phyloP scores from a whole-genome alignment of 2,113 vertebrate genomes.

The Charadrius vociferus region DNA sequence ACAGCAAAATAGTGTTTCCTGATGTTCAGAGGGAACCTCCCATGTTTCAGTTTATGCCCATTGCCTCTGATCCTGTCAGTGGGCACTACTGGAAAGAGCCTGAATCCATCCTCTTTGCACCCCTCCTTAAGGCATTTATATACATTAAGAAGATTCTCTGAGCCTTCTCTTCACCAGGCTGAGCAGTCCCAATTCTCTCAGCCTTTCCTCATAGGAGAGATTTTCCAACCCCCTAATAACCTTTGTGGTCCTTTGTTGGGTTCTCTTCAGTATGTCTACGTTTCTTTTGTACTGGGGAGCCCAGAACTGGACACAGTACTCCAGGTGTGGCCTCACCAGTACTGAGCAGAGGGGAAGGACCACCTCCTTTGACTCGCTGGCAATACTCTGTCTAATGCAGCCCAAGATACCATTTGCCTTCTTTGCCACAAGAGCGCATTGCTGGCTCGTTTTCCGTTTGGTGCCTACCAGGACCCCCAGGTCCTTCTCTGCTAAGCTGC shows the following conservation, averaged over 20 bases:
- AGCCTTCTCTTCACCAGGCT: neutral
- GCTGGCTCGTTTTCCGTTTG: neutral
- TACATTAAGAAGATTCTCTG: neutral
- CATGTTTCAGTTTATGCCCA: neutral
- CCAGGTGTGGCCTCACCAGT: neutral
- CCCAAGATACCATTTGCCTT: neutral
- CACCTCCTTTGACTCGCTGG: neutral
- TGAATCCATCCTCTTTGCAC: neutral
- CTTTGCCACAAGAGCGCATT: neutral
- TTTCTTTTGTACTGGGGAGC: neutral
- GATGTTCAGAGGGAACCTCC: neutral
- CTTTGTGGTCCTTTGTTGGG: neutral
- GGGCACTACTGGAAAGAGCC: neutral
- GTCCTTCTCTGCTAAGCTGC: neutral
- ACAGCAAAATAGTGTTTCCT: neutral
- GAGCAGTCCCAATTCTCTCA: neutral
- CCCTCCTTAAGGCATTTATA: neutral
- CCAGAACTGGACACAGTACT: neutral
- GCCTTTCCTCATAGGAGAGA: neutral
- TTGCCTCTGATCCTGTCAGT: neutral
- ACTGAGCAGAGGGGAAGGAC: neutral
- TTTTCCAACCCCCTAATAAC: neutral
- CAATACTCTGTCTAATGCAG: neutral
- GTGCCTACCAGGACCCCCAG: neutral
- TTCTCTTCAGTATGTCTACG: neutral